Conservation (phyloP, 2,888 invertebrate species). For the Teleiodes luculella region DNA sequence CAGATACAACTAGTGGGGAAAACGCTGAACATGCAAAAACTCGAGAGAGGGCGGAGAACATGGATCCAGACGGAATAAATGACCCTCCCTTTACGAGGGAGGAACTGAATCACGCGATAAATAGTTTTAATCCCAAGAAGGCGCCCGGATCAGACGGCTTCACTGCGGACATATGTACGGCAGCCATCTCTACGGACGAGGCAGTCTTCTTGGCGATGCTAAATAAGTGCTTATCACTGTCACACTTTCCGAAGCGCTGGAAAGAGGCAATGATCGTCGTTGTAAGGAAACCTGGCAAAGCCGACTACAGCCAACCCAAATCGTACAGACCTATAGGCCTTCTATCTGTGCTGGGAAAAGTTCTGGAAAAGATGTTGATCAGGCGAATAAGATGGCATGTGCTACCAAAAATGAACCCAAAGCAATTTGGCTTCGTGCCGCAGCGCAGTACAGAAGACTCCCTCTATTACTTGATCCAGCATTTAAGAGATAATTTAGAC, state of each 20-base stretch:
- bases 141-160: background rate
- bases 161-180: background rate
- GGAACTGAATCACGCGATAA: background rate
- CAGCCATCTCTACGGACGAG: background rate
- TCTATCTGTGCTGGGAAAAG: background rate
- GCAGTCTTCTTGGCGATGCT: background rate
- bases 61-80: background rate
- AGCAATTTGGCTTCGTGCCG: background rate
- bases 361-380: background rate
- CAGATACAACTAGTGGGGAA: background rate
- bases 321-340: conserved; percentile 1
- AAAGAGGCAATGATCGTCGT: background rate
- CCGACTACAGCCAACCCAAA: background rate
- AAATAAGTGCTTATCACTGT: background rate
- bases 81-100: conserved; percentile 23
- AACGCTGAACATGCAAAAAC: background rate
- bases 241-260: background rate
- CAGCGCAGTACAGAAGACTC: background rate
- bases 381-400: background rate
- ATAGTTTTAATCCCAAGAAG: background rate
- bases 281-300: background rate
- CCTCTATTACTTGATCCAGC: background rate
- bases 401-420: background rate
- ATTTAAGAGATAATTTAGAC: background rate
- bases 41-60: background rate